Conservation (phyloP, 2,113 vertebrate species). For the Daphoenositta chrysoptera region DNA sequence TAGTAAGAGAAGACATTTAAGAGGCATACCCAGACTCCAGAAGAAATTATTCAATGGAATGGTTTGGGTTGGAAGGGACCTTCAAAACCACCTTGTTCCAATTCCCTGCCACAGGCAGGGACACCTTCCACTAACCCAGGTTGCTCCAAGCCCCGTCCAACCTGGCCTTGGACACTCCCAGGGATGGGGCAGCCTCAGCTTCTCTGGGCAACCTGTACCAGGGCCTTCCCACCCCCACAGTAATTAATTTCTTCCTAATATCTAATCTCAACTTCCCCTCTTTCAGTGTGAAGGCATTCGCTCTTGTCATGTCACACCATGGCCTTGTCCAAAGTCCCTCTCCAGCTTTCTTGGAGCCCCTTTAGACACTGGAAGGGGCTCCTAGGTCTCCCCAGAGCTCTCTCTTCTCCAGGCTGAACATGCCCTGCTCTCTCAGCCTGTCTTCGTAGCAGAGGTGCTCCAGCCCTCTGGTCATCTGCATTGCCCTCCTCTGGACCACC, state of each 20-base stretch:
- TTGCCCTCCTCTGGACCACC: not conserved
- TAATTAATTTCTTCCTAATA: not conserved
- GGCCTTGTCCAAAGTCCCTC: not conserved
- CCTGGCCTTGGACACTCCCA: not conserved
- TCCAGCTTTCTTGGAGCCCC: not conserved
- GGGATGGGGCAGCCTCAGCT: not conserved
- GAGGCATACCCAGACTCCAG: not conserved
- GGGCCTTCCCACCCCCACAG: not conserved
- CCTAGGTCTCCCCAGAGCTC: not conserved
- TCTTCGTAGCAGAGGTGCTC: not conserved
- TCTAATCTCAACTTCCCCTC: not conserved
- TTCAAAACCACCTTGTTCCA: not conserved
- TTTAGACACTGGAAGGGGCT: not conserved
- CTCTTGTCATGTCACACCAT: not conserved
- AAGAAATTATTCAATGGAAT: not conserved
- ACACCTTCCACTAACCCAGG: fast-evolving
- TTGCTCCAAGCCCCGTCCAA: not conserved
- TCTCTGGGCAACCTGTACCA: not conserved
- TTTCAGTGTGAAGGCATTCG: not conserved
- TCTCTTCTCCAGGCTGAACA: not conserved
- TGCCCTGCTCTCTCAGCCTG: not conserved
- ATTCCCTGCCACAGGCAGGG: not conserved
- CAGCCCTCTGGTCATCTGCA: not conserved
- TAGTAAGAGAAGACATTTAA: not conserved
- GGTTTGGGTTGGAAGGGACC: not conserved